A percentile compares a stretch with the other conserved stretches of the same genome.
Evolutionary conservation across 1,140 invertebrate genomes (phyloP).

Genomic region (Druon quercuslanigerum): DNA sequence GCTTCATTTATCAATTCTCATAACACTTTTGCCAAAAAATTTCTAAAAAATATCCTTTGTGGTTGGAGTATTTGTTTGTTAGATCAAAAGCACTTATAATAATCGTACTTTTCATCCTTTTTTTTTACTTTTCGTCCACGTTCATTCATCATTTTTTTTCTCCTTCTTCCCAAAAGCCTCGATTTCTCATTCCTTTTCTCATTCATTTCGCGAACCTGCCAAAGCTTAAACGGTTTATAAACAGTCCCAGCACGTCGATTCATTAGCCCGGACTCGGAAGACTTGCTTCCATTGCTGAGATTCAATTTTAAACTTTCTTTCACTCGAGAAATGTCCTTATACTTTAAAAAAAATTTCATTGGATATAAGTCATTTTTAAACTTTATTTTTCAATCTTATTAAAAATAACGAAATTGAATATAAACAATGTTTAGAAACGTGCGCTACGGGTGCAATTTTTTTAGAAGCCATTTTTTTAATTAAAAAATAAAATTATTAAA

Average conservation of each 20-base stretch:
- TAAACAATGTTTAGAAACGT: too few species aligned
- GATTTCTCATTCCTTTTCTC: slow-evolving; percentile 56
- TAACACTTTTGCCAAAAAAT: too few species aligned
- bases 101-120: not conserved
- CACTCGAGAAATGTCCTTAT: not conserved
- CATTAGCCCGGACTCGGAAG: slow-evolving; percentile 48
- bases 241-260: slow-evolving; percentile 57
- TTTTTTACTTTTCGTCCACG: slow-evolving; percentile 45
- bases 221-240: slow-evolving; percentile 67
- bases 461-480: too few species aligned
- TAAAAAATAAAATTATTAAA: too few species aligned
- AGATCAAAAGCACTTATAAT: not conserved
- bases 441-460: too few species aligned
- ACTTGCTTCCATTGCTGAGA: slow-evolving; percentile 32
- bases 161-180: slow-evolving; percentile 53
- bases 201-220: slow-evolving; percentile 58
- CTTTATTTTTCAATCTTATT: too few species aligned
- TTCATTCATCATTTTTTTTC: slow-evolving; percentile 67
- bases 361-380: not conserved
- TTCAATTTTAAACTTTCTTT: slow-evolving; percentile 18
- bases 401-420: too few species aligned
- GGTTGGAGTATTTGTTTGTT: not conserved
- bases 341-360: not conserved
- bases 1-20: too few species aligned
- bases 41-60: too few species aligned